A percentile compares a stretch with the other conserved stretches of the same genome.
phyloP scores from a whole-genome alignment of 2,797 vertebrate genomes.

The Poeciliopsis infans region DNA sequence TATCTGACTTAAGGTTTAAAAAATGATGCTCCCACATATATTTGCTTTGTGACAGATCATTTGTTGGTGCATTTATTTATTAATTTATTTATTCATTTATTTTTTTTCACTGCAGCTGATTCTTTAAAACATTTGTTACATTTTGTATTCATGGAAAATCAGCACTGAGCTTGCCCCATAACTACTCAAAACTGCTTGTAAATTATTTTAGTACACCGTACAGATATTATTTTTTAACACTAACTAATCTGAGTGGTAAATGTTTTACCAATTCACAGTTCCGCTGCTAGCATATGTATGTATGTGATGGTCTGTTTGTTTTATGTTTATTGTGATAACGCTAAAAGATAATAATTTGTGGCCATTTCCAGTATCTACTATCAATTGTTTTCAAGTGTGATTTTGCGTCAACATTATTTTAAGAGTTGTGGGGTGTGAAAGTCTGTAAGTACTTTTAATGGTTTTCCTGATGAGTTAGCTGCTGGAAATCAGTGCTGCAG shows the following conservation, averaged over 20 bases:
- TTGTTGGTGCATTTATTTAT: neutral
- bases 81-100: no score
- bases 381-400: constrained; percentile 8
- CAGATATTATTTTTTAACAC: neutral
- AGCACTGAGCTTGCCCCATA: neutral
- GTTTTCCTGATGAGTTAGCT: constrained; percentile 20
- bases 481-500: neutral
- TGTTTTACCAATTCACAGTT: neutral
- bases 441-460: constrained; percentile 16
- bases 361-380: neutral
- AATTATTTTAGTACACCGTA: neutral
- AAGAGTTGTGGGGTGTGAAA: constrained; percentile 7
- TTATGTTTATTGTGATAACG: neutral
- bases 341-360: constrained; percentile 5
- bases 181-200: neutral
- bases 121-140: neutral
- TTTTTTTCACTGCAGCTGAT: neutral
- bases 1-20: neutral
- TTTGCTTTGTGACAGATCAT: neutral
- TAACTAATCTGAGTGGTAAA: neutral
- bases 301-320: constrained; percentile 22
- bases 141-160: neutral
- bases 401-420: neutral
- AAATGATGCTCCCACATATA: neutral
- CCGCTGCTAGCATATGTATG: neutral